phyloP scores from a whole-genome alignment of 2,797 vertebrate genomes.

The Sebastes glaucus region DNA sequence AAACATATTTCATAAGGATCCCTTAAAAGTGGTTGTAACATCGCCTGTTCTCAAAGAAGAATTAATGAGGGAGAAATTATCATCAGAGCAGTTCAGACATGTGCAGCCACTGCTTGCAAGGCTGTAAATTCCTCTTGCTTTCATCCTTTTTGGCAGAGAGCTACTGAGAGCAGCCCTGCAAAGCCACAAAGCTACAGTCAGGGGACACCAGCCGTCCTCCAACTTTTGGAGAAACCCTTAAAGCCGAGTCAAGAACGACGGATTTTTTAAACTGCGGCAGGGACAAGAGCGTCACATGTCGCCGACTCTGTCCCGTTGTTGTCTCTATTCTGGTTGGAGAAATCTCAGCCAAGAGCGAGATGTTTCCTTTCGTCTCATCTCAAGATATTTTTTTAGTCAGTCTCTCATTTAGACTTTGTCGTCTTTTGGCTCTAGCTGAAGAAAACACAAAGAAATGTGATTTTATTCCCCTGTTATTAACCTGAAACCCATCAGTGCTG shows the following conservation, averaged over 20 bases:
- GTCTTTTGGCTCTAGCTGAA: constrained; percentile 58
- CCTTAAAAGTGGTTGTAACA: not conserved
- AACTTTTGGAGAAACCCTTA: constrained; percentile 33
- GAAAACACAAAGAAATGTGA: constrained; percentile 4
- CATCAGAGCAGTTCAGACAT: constrained; percentile 14
- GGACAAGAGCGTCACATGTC: constrained; percentile 36
- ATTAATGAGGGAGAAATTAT: constrained; percentile 19
- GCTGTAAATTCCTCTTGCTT: constrained; percentile 1
- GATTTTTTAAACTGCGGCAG: constrained; percentile 16
- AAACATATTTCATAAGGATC: not conserved
- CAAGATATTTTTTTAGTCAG: constrained; percentile 58
- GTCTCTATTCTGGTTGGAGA: constrained; percentile 32
- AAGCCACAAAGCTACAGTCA: constrained; percentile 25
- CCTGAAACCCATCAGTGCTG: constrained; percentile 46
- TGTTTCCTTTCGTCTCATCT: constrained; percentile 53
- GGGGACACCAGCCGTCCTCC: constrained; percentile 13
- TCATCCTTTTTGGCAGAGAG: constrained; percentile 27
- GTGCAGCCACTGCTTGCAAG: not conserved
- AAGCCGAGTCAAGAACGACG: constrained; percentile 22
- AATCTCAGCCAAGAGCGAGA: constrained; percentile 51
- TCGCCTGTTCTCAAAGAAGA: not conserved
- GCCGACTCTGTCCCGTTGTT: constrained; percentile 8
- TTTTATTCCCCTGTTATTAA: constrained; percentile 44
- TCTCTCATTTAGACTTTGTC: constrained; percentile 53
- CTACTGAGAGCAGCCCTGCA: not conserved